These are phyloP conservation scores for Melipona quadrifasciata DNA, from an alignment of 1,140 invertebrate species.

Conservation along the genomic window DNA sequence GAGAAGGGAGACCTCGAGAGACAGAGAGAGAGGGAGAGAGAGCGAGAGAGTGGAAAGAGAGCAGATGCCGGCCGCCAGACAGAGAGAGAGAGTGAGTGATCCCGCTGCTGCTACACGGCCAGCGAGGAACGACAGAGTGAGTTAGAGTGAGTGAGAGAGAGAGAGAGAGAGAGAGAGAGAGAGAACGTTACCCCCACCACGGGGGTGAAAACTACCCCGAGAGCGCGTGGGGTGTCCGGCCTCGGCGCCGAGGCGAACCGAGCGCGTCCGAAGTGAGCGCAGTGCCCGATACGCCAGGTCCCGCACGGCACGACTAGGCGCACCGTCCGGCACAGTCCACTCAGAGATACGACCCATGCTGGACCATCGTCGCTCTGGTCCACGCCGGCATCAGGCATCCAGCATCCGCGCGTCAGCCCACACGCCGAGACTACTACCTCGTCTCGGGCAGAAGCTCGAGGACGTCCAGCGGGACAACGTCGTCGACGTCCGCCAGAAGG, in stretches of 20 bases:
- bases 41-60: conserved; percentile 15
- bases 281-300: conserved; percentile 79
- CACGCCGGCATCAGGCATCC: conserved; percentile 73
- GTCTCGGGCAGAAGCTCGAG: not conserved
- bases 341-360: conserved; percentile 82
- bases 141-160: not conserved
- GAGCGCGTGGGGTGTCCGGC: conserved; percentile 79
- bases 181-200: conserved; percentile 72
- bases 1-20: not conserved
- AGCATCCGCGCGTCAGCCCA: conserved; percentile 61
- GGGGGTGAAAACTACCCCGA: conserved; percentile 80
- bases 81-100: not conserved
- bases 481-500: conserved; percentile 18
- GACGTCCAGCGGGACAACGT: not conserved
- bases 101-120: not conserved
- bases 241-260: conserved; percentile 75
- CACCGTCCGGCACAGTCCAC: conserved; percentile 82
- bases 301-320: conserved; percentile 79
- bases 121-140: conserved; percentile 13
- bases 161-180: conserved; percentile 11
- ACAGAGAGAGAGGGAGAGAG: conserved; percentile 11
- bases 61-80: not conserved
- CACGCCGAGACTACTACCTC: conserved; percentile 46
- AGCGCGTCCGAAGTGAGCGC: conserved; percentile 79
- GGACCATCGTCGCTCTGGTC: conserved; percentile 80